Evolutionary conservation across 2,888 invertebrate species (phyloP).

Genomic region (Parelbella ahira): DNA sequence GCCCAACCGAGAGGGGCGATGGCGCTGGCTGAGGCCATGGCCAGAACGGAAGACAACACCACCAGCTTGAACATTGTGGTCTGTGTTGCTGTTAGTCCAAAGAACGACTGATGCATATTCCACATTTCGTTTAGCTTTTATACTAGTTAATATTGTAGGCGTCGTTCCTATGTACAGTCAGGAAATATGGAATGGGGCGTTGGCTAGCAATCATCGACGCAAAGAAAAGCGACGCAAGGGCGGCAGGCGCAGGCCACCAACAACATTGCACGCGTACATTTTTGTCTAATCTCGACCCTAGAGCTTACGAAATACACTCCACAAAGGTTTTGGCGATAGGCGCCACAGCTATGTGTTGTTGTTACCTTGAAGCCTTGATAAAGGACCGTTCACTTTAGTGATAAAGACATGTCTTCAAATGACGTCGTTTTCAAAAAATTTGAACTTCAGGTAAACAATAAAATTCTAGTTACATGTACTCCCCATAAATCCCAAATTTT

Average conservation of each 20-base stretch:
- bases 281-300: constrained; percentile 33
- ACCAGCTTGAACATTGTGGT: constrained; percentile 81
- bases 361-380: constrained; percentile 67
- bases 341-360: constrained; percentile 38
- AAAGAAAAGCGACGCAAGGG: constrained; percentile 33
- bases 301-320: constrained; percentile 34
- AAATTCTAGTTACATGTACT: no score
- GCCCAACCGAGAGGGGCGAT: constrained; percentile 35
- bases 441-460: no score
- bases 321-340: constrained; percentile 31
- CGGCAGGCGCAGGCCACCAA: constrained; percentile 30
- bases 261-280: constrained; percentile 21
- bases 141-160: constrained; percentile 60
- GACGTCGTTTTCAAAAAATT: constrained; percentile 7
- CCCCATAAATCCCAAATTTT: no score
- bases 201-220: constrained; percentile 33
- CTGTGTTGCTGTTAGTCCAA: constrained; percentile 66
- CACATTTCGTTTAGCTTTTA: constrained; percentile 55
- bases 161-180: constrained; percentile 53
- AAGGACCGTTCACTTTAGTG: constrained; percentile 51
- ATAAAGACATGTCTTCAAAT: constrained; percentile 23
- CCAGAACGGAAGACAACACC: constrained; percentile 83
- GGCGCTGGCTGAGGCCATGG: constrained; percentile 74
- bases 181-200: constrained; percentile 34
- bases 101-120: constrained; percentile 59